Conservation (phyloP, 92 coral and sea anemone species). For the Isaurus tuberculatus region DNA sequence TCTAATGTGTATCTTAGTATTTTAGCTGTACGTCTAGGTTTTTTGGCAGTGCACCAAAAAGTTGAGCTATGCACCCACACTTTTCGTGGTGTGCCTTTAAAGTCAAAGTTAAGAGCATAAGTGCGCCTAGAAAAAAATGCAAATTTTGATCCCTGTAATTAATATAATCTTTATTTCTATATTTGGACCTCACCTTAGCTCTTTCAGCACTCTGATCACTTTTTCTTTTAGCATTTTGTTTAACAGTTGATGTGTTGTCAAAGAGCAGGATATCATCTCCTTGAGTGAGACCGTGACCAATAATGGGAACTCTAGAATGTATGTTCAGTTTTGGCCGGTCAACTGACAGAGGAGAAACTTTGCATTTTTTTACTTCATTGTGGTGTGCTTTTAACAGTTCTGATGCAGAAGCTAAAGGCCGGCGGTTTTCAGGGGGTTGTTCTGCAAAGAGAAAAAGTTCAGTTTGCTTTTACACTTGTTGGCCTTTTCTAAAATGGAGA, state of each 20-base stretch:
- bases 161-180: not conserved
- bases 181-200: slow-evolving; percentile 20
- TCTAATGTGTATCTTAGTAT: too few species aligned
- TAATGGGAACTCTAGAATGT: slow-evolving; percentile 57
- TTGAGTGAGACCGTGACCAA: slow-evolving; percentile 85
- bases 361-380: slow-evolving; percentile 43
- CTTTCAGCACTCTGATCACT: slow-evolving; percentile 37
- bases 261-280: slow-evolving; percentile 76
- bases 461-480: not conserved
- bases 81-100: too few species aligned
- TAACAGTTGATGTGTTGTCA: slow-evolving; percentile 60
- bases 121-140: too few species aligned
- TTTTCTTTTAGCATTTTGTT: slow-evolving; percentile 49
- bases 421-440: slow-evolving; percentile 65
- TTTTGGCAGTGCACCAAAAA: too few species aligned
- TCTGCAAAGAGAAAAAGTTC: slow-evolving; percentile 35
- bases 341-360: not conserved
- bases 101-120: too few species aligned
- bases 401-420: slow-evolving; percentile 75
- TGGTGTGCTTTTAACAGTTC: slow-evolving; percentile 81
- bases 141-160: too few species aligned
- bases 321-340: slow-evolving; percentile 13
- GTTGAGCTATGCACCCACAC: too few species aligned
- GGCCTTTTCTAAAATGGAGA: too few species aligned
- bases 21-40: too few species aligned